Base-by-base conservation (phyloP, 2,113 vertebrate genomes). In the Bucco capensis region DNA sequence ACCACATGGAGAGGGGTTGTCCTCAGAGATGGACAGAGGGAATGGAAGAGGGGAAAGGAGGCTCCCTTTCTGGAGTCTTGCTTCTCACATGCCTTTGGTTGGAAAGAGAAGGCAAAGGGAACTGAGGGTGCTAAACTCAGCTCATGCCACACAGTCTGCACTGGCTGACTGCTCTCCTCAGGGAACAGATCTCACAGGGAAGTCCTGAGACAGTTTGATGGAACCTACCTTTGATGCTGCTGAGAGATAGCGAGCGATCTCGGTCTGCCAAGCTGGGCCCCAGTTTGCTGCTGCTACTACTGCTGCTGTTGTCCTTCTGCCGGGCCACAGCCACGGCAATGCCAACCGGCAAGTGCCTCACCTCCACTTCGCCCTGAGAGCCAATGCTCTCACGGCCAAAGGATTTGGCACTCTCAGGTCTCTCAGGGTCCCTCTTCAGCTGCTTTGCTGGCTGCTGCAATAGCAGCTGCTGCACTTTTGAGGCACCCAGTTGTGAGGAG, bases 301-400 rank as follows among this genome's bases (percentile, higher is more conserved):
- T 97, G 95, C 97, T 97, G 49, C 96, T 98, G 62, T 97, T 98
- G 98, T 99, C 99, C 92, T 98, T 98, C 95, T 99, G 99, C 19
- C 99, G 97, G 31, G 99, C 99, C 88, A 99, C 99, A 0, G 99
- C 99, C 71, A 99, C 99, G 0, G 99, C 99, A 0, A 99, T 99
- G 83, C 99, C 99, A 1, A 99, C 99, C 0, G 99, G 99, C 5
- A 99, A 98, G 90, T 99, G 98, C 24, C 99, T 98, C 44, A 99
- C 98, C 95, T 99, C 99, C 2, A 98, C 98, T 75, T 99, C 99
- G 0, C 98, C 98, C 96, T 99, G 98, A 42, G 97, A 96, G 31
- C 97, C 97, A 0, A 97, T 97, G 86, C 97, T 97, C 75, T 99
- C 99, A 0, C 98, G 97, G 31, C 98, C 98, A 0, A 99, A 99